These are phyloP conservation scores for Microcebus tavaratra DNA, from an alignment of 2,113 vertebrate species.

Conservation along the genomic window DNA sequence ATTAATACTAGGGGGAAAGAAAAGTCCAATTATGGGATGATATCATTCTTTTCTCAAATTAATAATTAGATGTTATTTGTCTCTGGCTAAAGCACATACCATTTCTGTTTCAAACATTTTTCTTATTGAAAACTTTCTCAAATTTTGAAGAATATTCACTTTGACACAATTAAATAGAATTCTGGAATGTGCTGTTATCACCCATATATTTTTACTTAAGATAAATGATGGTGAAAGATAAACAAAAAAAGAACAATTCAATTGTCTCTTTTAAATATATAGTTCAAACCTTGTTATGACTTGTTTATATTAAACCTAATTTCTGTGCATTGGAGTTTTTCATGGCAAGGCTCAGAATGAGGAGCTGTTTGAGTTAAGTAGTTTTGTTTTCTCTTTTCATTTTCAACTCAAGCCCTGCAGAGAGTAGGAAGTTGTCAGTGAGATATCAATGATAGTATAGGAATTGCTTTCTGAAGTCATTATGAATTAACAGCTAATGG, in stretches of 20 bases:
- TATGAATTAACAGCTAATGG: conserved; percentile 66
- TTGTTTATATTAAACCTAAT: conserved; percentile 8
- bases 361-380: background rate
- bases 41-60: background rate
- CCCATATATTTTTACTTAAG: conserved; percentile 10
- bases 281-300: background rate
- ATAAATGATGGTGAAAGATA: background rate
- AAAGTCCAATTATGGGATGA: background rate
- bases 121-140: conserved; percentile 32
- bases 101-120: conserved; percentile 36
- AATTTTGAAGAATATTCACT: conserved; percentile 10
- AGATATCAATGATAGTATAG: conserved; percentile 38
- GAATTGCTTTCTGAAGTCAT: conserved; percentile 70
- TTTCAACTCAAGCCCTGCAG: background rate
- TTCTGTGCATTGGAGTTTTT: background rate
- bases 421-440: conserved; percentile 34
- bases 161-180: conserved; percentile 15
- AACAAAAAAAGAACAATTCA: background rate
- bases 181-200: background rate
- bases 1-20: background rate
- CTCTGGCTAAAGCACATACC: background rate
- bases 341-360: background rate
- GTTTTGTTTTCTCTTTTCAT: conserved; percentile 43
- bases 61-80: conserved; percentile 18
- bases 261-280: background rate